phyloP scores from a whole-genome alignment of 2,888 invertebrate genomes.

The Odontomyia ornata region DNA sequence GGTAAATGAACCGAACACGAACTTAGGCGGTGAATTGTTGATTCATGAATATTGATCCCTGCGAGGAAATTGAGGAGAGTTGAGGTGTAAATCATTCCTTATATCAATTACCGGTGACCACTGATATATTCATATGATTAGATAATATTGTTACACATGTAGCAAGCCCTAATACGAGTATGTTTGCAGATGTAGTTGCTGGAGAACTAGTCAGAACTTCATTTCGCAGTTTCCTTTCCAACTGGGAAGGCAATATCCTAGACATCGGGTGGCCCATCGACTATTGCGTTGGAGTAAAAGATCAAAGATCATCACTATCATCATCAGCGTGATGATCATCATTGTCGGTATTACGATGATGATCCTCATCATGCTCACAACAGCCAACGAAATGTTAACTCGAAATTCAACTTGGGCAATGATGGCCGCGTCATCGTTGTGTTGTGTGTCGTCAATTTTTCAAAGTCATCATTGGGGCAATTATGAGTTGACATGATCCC shows the following conservation, averaged over 20 bases:
- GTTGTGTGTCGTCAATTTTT: conserved; percentile 47
- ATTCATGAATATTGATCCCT: background rate
- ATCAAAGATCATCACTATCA: conserved; percentile 40
- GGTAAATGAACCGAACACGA: background rate
- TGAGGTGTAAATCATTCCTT: too few relatives aligned
- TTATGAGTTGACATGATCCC: conserved; percentile 51
- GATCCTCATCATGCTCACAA: conserved; percentile 18
- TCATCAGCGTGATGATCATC: conserved; percentile 33
- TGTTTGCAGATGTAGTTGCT: too few relatives aligned
- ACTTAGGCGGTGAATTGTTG: background rate
- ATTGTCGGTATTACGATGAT: conserved; percentile 19
- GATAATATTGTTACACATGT: too few relatives aligned
- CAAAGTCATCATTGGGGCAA: conserved; percentile 49
- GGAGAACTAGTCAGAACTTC: too few relatives aligned
- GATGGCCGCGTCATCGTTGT: background rate
- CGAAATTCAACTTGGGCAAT: background rate
- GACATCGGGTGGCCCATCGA: conserved; percentile 12
- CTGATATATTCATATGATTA: too few relatives aligned
- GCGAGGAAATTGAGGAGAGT: background rate
- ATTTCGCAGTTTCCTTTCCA: background rate
- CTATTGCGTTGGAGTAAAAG: conserved; percentile 38
- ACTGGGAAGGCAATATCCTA: conserved; percentile 11
- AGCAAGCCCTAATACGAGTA: too few relatives aligned
- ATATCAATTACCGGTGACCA: too few relatives aligned
- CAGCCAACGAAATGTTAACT: conserved; percentile 29